A percentile compares a stretch with the other conserved stretches of the same genome.
Evolutionary conservation across 2,888 invertebrate genomes (phyloP).

Genomic region (Tetranychus piercei): DNA sequence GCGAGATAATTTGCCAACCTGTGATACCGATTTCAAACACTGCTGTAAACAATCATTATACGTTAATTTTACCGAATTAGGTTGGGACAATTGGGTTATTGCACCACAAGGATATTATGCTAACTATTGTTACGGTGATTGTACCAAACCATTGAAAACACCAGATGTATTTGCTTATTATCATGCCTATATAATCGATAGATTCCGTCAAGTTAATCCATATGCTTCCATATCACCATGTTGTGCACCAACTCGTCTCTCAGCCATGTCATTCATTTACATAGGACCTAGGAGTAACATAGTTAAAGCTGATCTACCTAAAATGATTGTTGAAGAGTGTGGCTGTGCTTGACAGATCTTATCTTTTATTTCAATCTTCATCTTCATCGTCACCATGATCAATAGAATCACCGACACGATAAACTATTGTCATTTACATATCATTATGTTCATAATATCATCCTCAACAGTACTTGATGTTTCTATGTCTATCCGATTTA

Average conservation of each 20-base stretch:
- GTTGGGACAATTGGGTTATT: constrained; percentile 89
- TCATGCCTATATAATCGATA: constrained; percentile 76
- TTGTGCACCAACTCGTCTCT: constrained; percentile 77
- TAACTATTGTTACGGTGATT: constrained; percentile 79
- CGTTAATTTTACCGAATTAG: constrained; percentile 71
- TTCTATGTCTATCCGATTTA: no score
- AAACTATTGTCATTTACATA: no score
- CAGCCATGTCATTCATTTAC: constrained; percentile 63
- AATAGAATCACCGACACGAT: no score
- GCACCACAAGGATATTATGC: constrained; percentile 76
- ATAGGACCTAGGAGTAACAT: constrained; percentile 50
- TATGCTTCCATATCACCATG: constrained; percentile 51
- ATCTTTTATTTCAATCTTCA: background rate
- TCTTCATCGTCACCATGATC: background rate
- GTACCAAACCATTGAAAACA: constrained; percentile 53
- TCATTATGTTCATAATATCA: no score
- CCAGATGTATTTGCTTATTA: constrained; percentile 59
- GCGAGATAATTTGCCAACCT: background rate
- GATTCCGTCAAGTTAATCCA: constrained; percentile 46
- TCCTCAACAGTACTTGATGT: no score
- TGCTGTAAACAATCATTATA: constrained; percentile 44
- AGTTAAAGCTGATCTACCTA: constrained; percentile 77
- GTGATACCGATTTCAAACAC: constrained; percentile 31
- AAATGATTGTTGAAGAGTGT: constrained; percentile 90
- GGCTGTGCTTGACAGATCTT: constrained; percentile 48